These are phyloP conservation scores for Monopis laevigella DNA, from an alignment of 2,888 invertebrate genomes.

Conservation along the genomic window DNA sequence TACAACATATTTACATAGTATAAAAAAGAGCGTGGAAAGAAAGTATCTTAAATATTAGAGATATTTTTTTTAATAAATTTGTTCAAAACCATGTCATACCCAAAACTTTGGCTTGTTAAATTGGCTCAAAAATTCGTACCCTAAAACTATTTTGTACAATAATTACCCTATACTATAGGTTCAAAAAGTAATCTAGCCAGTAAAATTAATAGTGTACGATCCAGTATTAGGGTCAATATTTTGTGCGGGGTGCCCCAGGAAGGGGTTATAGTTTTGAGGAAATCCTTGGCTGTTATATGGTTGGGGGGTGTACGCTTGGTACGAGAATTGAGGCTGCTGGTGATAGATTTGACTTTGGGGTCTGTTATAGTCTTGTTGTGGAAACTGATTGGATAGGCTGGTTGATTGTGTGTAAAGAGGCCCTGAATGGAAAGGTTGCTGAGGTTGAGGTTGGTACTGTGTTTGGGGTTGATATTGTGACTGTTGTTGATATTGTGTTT, in stretches of 20 bases:
- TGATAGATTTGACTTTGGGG: slow-evolving; percentile 53
- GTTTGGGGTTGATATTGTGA: slow-evolving; percentile 29
- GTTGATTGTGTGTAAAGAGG: slow-evolving; percentile 32
- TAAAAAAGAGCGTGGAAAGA: too few species aligned
- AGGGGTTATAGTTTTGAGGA: slow-evolving; percentile 53
- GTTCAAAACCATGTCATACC: too few species aligned
- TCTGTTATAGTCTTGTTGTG: slow-evolving; percentile 28
- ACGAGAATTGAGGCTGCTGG: slow-evolving; percentile 50
- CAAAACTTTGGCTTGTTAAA: too few species aligned
- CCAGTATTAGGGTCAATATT: slow-evolving; percentile 79
- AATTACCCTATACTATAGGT: too few species aligned
- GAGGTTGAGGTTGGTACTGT: slow-evolving; percentile 16
- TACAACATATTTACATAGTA: too few species aligned
- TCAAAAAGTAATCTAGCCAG: slow-evolving; percentile 49
- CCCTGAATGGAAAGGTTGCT: slow-evolving; percentile 24
- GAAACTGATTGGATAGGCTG: slow-evolving; percentile 35
- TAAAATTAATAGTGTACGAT: slow-evolving; percentile 81
- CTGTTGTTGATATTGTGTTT: slow-evolving; percentile 27
- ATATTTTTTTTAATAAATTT: too few species aligned
- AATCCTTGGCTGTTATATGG: slow-evolving; percentile 35
- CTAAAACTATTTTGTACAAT: too few species aligned
- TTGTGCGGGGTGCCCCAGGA: slow-evolving; percentile 74
- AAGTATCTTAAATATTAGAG: too few species aligned
- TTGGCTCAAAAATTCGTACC: too few species aligned
- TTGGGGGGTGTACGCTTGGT: slow-evolving; percentile 44